Evolutionary conservation across 2,797 vertebrate species (phyloP), one percentile per base, ranked within the genome.

Genomic region (Takifugu ocellatus): DNA sequence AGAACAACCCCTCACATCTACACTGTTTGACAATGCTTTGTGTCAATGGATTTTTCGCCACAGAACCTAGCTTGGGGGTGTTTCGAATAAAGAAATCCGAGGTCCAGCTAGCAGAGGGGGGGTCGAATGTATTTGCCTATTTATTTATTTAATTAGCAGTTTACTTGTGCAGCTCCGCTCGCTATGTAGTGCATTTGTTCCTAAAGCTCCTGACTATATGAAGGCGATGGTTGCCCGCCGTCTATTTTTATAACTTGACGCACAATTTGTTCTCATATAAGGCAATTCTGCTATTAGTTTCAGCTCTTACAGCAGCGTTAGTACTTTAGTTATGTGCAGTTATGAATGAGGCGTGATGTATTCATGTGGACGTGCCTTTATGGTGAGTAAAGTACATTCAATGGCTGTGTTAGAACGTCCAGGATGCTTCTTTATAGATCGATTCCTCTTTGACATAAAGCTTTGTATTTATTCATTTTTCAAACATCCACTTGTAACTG

Each of bases 101-200:
- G 51, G 12, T 70, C 54, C 31, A 27, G 45, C 25, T 55, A 66
- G 73, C 63, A 70, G 70, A 79, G 71, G 74, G 70, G 54, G 70
- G 52, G 48, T 44, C 42, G 5, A 43, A 42, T 44, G 47, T 68
- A 45, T 70, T 75, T 49, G 5, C 17, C 24, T 27, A 17, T 50
- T 53, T 54, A 63, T 72, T 66, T 66, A 60, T 60, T 63, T 66
- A 77, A 70, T 66, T 69, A 56, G 52, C 50, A 25, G 54, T 45
- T 36, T 51, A 64, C 54, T 82, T 61, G 16, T 49, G 52, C 79
- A 71, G 59, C 56, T 46, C 61, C 74, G 68, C 56, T 60, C 39
- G 72, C 74, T 79, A 70, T 77, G 71, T 71, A 68, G 60, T 68
- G 62, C 59, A 56, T 78, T 74, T 82, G 76, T 81, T 82, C 61